These are phyloP conservation scores for Rhombomys opimus DNA, from an alignment of 2,113 vertebrate species.

Conservation along the genomic window DNA sequence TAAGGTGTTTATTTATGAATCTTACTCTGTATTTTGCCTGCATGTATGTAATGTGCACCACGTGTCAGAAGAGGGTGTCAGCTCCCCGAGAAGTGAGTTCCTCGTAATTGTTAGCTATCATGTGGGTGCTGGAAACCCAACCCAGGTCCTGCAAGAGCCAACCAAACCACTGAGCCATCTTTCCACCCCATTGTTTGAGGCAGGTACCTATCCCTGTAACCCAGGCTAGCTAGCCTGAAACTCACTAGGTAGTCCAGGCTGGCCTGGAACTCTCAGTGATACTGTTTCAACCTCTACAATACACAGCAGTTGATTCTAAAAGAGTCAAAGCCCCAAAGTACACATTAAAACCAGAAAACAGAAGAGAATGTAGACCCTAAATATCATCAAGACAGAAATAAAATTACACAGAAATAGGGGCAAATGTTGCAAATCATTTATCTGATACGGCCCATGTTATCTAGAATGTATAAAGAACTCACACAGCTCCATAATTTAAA, in stretches of 20 bases:
- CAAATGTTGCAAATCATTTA: background rate
- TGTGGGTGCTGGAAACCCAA: background rate
- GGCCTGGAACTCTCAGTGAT: background rate
- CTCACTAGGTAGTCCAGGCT: background rate
- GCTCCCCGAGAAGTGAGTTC: background rate
- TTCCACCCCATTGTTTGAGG: background rate
- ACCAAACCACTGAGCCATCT: background rate
- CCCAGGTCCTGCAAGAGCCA: background rate
- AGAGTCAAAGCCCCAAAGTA: background rate
- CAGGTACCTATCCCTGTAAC: background rate
- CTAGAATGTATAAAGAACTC: slow-evolving; percentile 19
- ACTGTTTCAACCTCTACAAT: background rate
- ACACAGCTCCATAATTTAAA: background rate
- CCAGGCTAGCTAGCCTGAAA: background rate
- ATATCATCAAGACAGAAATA: background rate
- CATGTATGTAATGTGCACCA: background rate
- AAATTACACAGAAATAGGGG: background rate
- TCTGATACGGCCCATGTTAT: background rate
- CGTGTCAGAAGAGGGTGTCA: background rate
- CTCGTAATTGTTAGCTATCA: background rate
- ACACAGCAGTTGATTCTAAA: slow-evolving; percentile 28
- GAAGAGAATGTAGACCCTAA: background rate
- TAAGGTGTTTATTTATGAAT: background rate
- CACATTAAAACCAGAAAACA: background rate
- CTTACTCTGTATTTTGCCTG: background rate